phyloP scores from a whole-genome alignment of 2,888 invertebrate species.

The Carpatolechia fugitivella region DNA sequence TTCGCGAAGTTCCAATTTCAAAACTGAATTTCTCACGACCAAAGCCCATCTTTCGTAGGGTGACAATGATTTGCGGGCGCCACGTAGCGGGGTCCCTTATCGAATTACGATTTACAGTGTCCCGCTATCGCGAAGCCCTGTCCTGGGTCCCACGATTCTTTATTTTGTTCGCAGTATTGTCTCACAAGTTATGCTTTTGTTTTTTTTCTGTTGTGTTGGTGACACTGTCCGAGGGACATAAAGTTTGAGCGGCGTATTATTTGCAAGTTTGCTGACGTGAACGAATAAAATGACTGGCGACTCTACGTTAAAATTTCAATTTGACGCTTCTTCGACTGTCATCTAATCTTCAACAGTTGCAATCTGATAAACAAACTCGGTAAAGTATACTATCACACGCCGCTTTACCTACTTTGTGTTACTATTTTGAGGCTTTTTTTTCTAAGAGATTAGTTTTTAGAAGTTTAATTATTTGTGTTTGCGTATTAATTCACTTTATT shows the following conservation, averaged over 20 bases:
- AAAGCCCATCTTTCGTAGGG: slow-evolving; percentile 23
- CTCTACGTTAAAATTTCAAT: too few relatives aligned
- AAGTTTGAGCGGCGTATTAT: not conserved
- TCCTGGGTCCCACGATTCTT: slow-evolving; percentile 31
- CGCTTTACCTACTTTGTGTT: too few relatives aligned
- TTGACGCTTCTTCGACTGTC: too few relatives aligned
- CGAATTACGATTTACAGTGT: slow-evolving; percentile 62
- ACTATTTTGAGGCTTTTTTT: too few relatives aligned
- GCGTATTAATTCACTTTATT: too few relatives aligned
- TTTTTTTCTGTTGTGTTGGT: slow-evolving; percentile 13
- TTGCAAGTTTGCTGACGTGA: not conserved
- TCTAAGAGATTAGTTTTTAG: too few relatives aligned
- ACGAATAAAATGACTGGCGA: too few relatives aligned
- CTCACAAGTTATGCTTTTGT: slow-evolving; percentile 36
- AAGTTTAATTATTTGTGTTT: too few relatives aligned
- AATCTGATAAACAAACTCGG: too few relatives aligned
- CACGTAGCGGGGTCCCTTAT: slow-evolving; percentile 48
- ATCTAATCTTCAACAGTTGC: too few relatives aligned
- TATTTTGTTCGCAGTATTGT: slow-evolving; percentile 53
- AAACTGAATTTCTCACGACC: not conserved
- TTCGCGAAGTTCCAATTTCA: too few relatives aligned
- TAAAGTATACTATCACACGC: too few relatives aligned
- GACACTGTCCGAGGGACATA: not conserved
- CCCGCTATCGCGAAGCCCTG: slow-evolving; percentile 64
- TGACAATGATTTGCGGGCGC: slow-evolving; percentile 41